Evolutionary conservation across 2,888 invertebrate species (phyloP), one percentile per base, ranked within the genome.

Genomic region (Thera obeliscata): DNA sequence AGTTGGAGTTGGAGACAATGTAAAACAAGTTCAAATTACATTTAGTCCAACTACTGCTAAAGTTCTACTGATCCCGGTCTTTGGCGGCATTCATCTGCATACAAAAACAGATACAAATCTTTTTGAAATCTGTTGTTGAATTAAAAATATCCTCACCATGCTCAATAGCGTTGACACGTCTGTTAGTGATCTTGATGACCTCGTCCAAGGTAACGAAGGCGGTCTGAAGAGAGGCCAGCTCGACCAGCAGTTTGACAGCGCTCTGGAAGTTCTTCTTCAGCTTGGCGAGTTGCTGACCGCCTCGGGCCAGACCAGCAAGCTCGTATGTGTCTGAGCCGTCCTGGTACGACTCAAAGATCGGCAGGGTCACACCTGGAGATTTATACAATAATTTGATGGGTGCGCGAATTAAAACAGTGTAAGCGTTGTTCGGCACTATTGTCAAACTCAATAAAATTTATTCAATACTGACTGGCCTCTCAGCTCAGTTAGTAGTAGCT

Each of bases 131-230:
- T 38, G 0, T 38, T 38, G 0, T 38, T 38, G 3, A 38, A 38
- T 38, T 38, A 38, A 38, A 38, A 38, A 41, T 7, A 41, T 8
- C 2, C 43, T 89, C 85, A 97, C 98, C 98, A 82, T 99, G 99
- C 91, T 99, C 99, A 89, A 99, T 99, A 81, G 99, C 99, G 87
- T 99, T 99, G 33, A 99, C 99, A 96, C 99, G 97, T 81, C 99
- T 95, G 90, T 99, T 99, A 38, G 99, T 99, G 74, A 99, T 96
- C 94, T 99, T 99, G 83, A 99, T 99, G 63, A 99, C 99, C 89
- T 99, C 99, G 89, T 99, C 99, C 59, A 99, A 94, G 36, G 99
- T 99, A 12, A 99, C 98, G 85, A 99, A 99, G 2, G 99, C 98
- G 0, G 99, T 99, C 93, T 99, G 99, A 79, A 99, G 94, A 0